Base-by-base conservation (phyloP, 2,888 invertebrate genomes). In the Pristionchus entomophagus region DNA sequence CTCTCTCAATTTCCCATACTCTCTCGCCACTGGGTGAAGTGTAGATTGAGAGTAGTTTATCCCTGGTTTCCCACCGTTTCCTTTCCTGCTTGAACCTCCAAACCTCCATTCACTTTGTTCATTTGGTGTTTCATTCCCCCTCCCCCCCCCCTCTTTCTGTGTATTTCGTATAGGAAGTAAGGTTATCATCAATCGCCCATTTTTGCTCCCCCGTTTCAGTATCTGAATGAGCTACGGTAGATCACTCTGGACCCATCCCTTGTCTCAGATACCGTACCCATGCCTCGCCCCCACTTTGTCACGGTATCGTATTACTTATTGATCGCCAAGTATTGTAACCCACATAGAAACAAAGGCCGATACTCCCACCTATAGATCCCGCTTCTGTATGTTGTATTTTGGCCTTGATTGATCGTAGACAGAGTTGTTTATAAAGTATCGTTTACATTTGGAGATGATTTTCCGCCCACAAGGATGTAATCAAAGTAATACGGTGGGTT, bases 381-480 rank as follows among this genome's bases (percentile, higher is more conserved):
- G 65, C 65, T 73, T 41, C 41, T 73, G 38, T 73, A 41, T 26
- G 38, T 73, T 41, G 73, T 73, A 73, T 26, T 73, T 73, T 73
- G 73, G n/a, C n/a, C 41, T 38, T 29, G 38, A 45, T 41, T n/a
- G n/a, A 12, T 38, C 17, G n/a, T 26, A 26, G 38, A 26, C 12
- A 73, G 73, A 73, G 56, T 38, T 73, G 65, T 73, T 41, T 41
- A 73, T 73, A 73, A 73, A 73, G 41, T 65, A 73, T 73, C 12
- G 41, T 73, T 41, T 73, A 4, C 65, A 38, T 41, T 45, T 12
- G n/a, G 73, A 45, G 41, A 10, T 14, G 12, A 62, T 12, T 8
- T 14, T 32, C 45, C 32, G 32, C 62, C 32, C 22, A 56, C 26
- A 56, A 2, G 19, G 6, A 56, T 26, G 53, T 35, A 17, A 32